Base-by-base conservation (phyloP, 2,797 vertebrate species). In the Galaxias olidus region DNA sequence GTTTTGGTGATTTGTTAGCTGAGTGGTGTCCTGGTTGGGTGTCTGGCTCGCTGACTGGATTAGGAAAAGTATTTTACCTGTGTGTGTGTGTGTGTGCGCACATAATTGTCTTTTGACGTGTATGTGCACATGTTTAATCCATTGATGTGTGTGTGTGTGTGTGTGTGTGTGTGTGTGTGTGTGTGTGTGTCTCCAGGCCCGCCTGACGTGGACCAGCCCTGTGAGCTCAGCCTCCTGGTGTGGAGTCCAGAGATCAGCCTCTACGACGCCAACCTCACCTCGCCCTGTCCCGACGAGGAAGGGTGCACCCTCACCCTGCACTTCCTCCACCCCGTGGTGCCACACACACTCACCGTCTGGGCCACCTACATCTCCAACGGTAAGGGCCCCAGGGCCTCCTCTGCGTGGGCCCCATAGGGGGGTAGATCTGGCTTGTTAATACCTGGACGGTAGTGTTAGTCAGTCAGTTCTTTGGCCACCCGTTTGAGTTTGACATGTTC, bases 211-310 rank as follows among this genome's bases (percentile, higher is more conserved):
- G 94, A 98, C 66, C 95, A 95, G 79, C 91, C 95, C 0, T 99
- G 97, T n/a, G 96, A 98, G 72, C 95, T 95, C 10, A 99, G 96
- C 55, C 89, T 98, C 66, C 97, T 95, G 82, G 94, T 96, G 11
- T 99, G 97, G 97, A 99, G 96, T 69, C 97, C 97, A 0, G 96
- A 98, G 77, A 93, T 98, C 9, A 96, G 95, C 77, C 82, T 98
- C 4, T 95, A 96, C 15, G 94, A 98, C 63, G 93, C 94, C 71
- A 98, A 98, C 59, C 94, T 98, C 89, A 96, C 95, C 0, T 96
- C 96, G 0, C 96, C 95, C 0, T 99, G 97, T 63, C 96, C 96
- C 0, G 92, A 93, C 73, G 86, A 85, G 0, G 90, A 95, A 0
- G 96, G 97, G 47, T 99, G 97, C 80, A 92, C 95, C 63, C 90